Evolutionary conservation across 2,113 vertebrate species (phyloP).

Genomic region (Mobula birostris): DNA sequence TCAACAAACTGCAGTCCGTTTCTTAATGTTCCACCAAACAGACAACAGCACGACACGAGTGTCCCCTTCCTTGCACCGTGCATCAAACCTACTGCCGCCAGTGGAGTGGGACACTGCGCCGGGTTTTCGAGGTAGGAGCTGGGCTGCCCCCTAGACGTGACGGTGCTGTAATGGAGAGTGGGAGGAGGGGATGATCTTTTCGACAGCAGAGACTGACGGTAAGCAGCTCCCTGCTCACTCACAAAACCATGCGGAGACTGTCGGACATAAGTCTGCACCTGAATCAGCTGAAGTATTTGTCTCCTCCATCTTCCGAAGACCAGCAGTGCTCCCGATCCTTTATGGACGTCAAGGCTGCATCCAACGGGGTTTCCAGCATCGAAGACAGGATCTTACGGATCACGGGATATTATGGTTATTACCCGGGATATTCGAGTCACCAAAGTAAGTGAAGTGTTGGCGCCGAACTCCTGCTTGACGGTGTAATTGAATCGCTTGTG

Average conservation of each 20-base stretch:
- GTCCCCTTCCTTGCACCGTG: neutral
- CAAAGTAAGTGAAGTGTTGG: slow-evolving; percentile 71
- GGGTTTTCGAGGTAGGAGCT: neutral
- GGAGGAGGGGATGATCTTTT: neutral
- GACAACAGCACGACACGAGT: neutral
- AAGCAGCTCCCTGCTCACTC: neutral
- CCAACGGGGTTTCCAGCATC: slow-evolving; percentile 90
- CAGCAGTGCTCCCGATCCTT: slow-evolving; percentile 46
- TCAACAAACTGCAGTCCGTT: neutral
- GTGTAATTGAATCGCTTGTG: neutral
- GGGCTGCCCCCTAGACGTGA: slow-evolving; percentile 18
- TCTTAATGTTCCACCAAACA: neutral
- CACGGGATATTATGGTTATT: slow-evolving; percentile 96
- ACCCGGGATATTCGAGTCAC: slow-evolving; percentile 89
- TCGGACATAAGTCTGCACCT: slow-evolving; percentile 15
- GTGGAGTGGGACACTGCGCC: neutral
- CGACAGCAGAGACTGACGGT: slow-evolving; percentile 17
- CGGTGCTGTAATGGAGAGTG: neutral
- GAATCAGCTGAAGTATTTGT: slow-evolving; percentile 15
- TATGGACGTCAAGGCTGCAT: slow-evolving; percentile 75
- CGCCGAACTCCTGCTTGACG: neutral
- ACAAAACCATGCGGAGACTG: slow-evolving; percentile 27
- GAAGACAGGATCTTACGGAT: slow-evolving; percentile 93
- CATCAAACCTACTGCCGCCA: neutral
- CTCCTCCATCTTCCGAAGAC: slow-evolving; percentile 45